These are phyloP conservation scores for Scarus forsteni DNA, from an alignment of 2,797 vertebrate genomes.

Conservation along the genomic window DNA sequence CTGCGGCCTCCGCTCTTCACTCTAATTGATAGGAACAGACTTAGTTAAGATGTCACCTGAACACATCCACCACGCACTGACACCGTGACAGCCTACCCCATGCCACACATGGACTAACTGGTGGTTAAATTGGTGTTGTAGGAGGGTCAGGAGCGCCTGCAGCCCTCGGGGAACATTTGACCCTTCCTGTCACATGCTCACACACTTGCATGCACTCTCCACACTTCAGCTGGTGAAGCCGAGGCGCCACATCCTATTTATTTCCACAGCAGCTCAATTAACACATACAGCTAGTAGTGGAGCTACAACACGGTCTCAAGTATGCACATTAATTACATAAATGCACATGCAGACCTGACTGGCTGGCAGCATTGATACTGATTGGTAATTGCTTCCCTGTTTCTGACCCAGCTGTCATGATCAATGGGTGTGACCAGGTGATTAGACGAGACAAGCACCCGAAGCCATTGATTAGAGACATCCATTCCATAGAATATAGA, in stretches of 20 bases:
- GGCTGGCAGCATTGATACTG: slow-evolving; percentile 21
- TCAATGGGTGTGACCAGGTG: slow-evolving; percentile 74
- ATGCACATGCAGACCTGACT: slow-evolving; percentile 18
- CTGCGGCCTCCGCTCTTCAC: slow-evolving; percentile 44
- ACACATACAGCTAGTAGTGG: slow-evolving; percentile 41
- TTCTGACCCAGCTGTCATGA: slow-evolving; percentile 68
- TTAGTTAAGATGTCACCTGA: slow-evolving; percentile 85
- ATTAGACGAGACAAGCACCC: slow-evolving; percentile 75
- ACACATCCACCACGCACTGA: slow-evolving; percentile 68
- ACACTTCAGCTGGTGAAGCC: slow-evolving; percentile 39
- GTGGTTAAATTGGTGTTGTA: slow-evolving; percentile 79
- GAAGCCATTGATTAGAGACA: slow-evolving; percentile 77
- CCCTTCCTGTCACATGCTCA: slow-evolving; percentile 71
- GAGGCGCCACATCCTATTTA: slow-evolving; percentile 47
- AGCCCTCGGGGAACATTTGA: slow-evolving; percentile 67
- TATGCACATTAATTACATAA: slow-evolving; percentile 59
- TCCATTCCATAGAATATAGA: slow-evolving; percentile 75
- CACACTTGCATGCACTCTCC: slow-evolving; percentile 31
- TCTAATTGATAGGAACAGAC: slow-evolving; percentile 84
- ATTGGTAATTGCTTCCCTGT: slow-evolving; percentile 72
- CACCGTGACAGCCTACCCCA: slow-evolving; percentile 49
- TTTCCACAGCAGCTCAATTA: slow-evolving; percentile 62
- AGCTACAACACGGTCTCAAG: slow-evolving; percentile 32
- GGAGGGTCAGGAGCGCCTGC: slow-evolving; percentile 68
- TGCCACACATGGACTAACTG: slow-evolving; percentile 58